Conservation (phyloP, 1,140 invertebrate species). For the Drosophila prosaltans region DNA sequence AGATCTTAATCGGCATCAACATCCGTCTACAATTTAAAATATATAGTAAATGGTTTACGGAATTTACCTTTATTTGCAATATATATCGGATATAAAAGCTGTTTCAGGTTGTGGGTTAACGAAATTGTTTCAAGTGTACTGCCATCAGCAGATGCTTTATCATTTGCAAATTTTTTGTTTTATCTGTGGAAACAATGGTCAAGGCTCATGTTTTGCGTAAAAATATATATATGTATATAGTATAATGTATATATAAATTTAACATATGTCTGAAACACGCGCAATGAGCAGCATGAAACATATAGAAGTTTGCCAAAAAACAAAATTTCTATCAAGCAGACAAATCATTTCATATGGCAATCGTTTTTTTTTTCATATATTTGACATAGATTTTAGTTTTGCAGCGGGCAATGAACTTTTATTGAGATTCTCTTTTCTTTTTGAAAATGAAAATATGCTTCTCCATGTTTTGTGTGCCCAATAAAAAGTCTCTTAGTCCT, state of each 20-base stretch:
- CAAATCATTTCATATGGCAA: slow-evolving; percentile 33
- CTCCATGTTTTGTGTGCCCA: background rate
- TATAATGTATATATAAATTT: slow-evolving; percentile 36
- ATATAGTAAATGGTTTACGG: background rate
- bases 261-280: slow-evolving; percentile 52
- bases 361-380: slow-evolving; percentile 44
- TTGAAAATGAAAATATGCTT: too few relatives aligned
- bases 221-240: slow-evolving; percentile 23
- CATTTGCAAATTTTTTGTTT: slow-evolving; percentile 48
- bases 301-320: slow-evolving; percentile 29
- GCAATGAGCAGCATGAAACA: slow-evolving; percentile 59
- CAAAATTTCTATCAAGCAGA: slow-evolving; percentile 57
- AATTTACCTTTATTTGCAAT: background rate
- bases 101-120: too few relatives aligned
- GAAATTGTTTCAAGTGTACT: slow-evolving; percentile 5
- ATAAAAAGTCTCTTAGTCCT: background rate
- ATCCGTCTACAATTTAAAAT: background rate
- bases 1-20: background rate
- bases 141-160: slow-evolving; percentile 32
- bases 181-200: slow-evolving; percentile 57
- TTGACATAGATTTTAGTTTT: slow-evolving; percentile 59
- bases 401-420: slow-evolving; percentile 73
- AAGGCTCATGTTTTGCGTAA: slow-evolving; percentile 51
- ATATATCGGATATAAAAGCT: too few relatives aligned
- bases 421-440: slow-evolving; percentile 15